Conservation (phyloP, 2,113 vertebrate genomes). For the Hymenochirus boettgeri region DNA sequence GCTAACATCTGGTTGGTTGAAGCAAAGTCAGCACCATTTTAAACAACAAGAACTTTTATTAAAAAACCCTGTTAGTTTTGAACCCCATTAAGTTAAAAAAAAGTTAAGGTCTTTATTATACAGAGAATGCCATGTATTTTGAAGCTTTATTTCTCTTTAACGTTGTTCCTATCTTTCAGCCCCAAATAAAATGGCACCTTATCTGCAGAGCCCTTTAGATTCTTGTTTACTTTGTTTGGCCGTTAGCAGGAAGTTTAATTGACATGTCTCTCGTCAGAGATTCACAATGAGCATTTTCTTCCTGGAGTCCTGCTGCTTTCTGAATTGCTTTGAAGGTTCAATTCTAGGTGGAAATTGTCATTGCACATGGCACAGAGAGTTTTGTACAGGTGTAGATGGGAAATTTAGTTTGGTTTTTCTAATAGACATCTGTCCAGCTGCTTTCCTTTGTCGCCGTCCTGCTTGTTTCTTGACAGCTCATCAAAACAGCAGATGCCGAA, state of each 20-base stretch:
- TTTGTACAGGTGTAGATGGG: conserved; percentile 36
- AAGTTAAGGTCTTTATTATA: too few relatives aligned
- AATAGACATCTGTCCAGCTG: conserved; percentile 29
- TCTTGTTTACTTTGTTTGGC: not conserved
- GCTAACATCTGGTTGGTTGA: too few relatives aligned
- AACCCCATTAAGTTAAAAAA: too few relatives aligned
- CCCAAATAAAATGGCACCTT: too few relatives aligned
- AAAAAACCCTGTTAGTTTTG: too few relatives aligned
- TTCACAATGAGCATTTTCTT: conserved; percentile 17
- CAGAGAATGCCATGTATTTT: too few relatives aligned
- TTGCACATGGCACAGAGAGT: conserved; percentile 14
- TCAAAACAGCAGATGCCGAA: conserved; percentile 9
- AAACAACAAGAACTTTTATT: too few relatives aligned
- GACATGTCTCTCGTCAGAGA: conserved; percentile 6
- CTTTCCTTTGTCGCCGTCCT: conserved; percentile 23
- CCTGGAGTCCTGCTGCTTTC: conserved; percentile 34
- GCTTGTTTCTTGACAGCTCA: conserved; percentile 25
- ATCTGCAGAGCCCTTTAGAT: not conserved
- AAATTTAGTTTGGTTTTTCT: not conserved
- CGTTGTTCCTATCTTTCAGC: too few relatives aligned
- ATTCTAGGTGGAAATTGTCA: conserved; percentile 38
- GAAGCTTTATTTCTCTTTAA: too few relatives aligned
- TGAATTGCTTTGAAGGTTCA: conserved; percentile 34
- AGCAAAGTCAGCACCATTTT: too few relatives aligned
- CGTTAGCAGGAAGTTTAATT: conserved; percentile 19